Base-by-base conservation (phyloP, 2,888 invertebrate species). In the Drosophila bunnanda region DNA sequence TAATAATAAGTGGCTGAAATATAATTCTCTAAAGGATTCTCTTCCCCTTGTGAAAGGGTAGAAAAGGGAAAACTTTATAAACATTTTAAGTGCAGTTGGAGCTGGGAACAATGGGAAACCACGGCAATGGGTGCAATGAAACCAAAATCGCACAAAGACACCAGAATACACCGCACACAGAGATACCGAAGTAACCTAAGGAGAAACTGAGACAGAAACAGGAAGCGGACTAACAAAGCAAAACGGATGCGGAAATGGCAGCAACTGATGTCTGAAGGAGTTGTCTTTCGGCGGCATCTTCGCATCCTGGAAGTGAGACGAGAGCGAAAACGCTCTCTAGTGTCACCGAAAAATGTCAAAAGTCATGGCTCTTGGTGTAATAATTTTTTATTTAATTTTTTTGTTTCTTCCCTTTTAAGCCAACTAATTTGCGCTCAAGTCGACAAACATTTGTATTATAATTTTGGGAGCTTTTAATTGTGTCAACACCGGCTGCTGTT, bases 31-130 rank as follows among this genome's bases (percentile, higher is more conserved):
- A 38, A 12, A 15, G 13, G 8, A 43, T 13, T 60, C 12, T 2
- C 20, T 34, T 64, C 12, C 7, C 41, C 12, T 9, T 13, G 8
- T n/a, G 7, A 12, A n/a, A 67, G 67, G 8, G 67, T 39, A 66
- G n/a, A 22, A 20, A 22, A 10, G n/a, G 20, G 54, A 56, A 77
- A 76, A 82, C 59, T 87, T 87, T 81, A 71, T 77, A 78, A 83
- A 79, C 83, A 87, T 79, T 84, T 84, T 76, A 84, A 83, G 84
- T 81, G 87, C 82, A 87, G 79, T 71, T 76, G 77, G 38, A 32
- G 70, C 71, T 52, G 43, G 65, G 58, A 71, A 71, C 62, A 54
- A 61, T 59, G 65, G 66, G 46, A 62, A 67, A 56, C 68, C 59
- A 76, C 77, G 72, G 68, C 72, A 79, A 79, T 76, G 87, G 67